Base-by-base conservation (phyloP, 2,888 invertebrate genomes). In the Cryptocephalus primarius region DNA sequence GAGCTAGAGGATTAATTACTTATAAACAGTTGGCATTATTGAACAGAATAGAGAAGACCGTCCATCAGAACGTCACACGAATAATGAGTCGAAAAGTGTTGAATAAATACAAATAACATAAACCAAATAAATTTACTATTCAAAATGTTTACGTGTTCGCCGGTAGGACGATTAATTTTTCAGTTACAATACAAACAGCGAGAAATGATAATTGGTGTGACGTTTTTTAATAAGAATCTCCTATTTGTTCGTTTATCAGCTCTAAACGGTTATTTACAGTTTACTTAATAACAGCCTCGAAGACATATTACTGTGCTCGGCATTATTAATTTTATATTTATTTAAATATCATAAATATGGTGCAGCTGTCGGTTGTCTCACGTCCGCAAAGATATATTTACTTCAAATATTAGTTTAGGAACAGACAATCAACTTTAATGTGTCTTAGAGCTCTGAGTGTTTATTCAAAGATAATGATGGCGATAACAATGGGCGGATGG, bases 321-420 rank as follows among this genome's bases (percentile, higher is more conserved):
- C 36, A n/a, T 36, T 36, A 36, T 36, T 36, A 36, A 36, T 36
- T 36, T 36, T 12, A 36, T 36, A 36, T 36, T 36, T 36, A 36
- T 36, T 36, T 36, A 36, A 36, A 36, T 36, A 12, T 36, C 36
- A 36, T 36, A 36, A 36, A 36, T 36, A 56, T 51, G 51, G 50
- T 57, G 58, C 60, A 61, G 60, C 59, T 60, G 61, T 56, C 55
- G 49, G 48, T 52, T 52, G 48, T 57, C 57, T 55, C 60, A 58
- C 59, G 60, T 57, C 57, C 58, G 56, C 56, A 51, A 53, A 56
- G 56, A 57, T 62, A 60, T 57, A 58, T 48, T 54, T 55, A 59
- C 47, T 55, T 56, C 59, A 62, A 62, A 62, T 62, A 62, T 62
- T 62, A 53, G 53, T 57, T 60, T 60, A 61, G 60, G 60, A 52